A percentile compares a stretch with the other conserved stretches of the same genome.
Evolutionary conservation across 2,113 vertebrate species (phyloP).

Genomic region (Apistogramma diplotaenia): DNA sequence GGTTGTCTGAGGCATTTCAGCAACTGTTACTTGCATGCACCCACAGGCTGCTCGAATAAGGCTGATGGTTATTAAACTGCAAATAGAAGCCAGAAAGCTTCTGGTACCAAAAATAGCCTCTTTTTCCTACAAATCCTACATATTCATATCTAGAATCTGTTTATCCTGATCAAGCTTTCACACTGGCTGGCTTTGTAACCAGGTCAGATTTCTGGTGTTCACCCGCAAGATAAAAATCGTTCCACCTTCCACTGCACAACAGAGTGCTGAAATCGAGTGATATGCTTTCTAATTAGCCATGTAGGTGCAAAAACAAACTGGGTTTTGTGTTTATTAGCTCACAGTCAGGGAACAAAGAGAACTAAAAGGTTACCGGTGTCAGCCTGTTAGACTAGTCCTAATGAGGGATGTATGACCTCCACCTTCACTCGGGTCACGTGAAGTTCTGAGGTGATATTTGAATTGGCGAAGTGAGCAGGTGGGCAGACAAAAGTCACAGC

Average conservation of each 20-base stretch:
- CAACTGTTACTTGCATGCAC: background rate
- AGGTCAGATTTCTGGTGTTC: background rate
- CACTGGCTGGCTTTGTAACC: background rate
- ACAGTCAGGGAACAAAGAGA: background rate
- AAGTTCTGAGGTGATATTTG: slow-evolving; percentile 42
- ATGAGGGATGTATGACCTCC: slow-evolving; percentile 6
- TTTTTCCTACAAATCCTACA: background rate
- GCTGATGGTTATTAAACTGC: background rate
- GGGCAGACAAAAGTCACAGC: background rate
- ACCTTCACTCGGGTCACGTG: background rate
- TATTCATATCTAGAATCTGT: background rate
- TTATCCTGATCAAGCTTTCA: background rate
- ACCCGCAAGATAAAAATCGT: background rate
- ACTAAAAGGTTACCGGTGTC: slow-evolving; percentile 27
- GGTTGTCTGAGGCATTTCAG: background rate
- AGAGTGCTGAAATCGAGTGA: background rate
- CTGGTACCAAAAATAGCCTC: background rate
- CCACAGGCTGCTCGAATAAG: background rate
- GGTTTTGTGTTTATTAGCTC: slow-evolving; percentile 27
- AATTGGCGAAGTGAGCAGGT: background rate
- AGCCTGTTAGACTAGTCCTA: too few species aligned
- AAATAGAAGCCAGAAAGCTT: background rate
- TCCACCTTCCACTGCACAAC: background rate
- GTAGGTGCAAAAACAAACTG: slow-evolving; percentile 32
- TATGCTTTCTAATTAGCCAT: background rate